Evolutionary conservation across 2,113 vertebrate species (phyloP).

Genomic region (Sylvilagus bachmani): DNA sequence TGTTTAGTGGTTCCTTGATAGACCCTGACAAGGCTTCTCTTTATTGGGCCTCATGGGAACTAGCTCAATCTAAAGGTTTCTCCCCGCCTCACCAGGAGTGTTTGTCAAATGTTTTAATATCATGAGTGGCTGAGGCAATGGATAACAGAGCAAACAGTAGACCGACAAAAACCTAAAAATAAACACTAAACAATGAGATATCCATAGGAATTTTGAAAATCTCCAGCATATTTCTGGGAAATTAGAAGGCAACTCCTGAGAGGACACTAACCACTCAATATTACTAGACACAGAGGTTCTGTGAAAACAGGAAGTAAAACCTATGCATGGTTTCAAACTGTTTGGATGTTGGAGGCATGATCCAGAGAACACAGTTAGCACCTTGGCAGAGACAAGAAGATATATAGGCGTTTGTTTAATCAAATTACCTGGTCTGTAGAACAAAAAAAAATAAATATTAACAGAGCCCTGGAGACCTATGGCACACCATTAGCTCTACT

Average conservation of each 20-base stretch:
- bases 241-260: not conserved
- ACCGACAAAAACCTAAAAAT: not conserved
- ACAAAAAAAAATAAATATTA: not conserved
- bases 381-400: not conserved
- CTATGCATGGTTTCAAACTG: not conserved
- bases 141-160: not conserved
- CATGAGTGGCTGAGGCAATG: not conserved
- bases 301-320: not conserved
- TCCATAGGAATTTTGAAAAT: constrained; percentile 25
- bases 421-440: not conserved
- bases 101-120: constrained; percentile 24
- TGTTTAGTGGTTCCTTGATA: not conserved
- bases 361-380: not conserved
- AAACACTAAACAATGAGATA: not conserved
- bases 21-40: not conserved
- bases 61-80: not conserved
- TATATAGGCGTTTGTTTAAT: not conserved
- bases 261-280: not conserved
- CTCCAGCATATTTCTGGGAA: not conserved
- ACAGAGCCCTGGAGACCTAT: not conserved
- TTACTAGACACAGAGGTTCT: not conserved
- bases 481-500: not conserved
- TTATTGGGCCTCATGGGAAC: not conserved
- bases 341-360: not conserved
- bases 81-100: not conserved